Evolutionary conservation across 2,797 vertebrate genomes (phyloP).

Genomic region (Gephyroberyx darwinii): DNA sequence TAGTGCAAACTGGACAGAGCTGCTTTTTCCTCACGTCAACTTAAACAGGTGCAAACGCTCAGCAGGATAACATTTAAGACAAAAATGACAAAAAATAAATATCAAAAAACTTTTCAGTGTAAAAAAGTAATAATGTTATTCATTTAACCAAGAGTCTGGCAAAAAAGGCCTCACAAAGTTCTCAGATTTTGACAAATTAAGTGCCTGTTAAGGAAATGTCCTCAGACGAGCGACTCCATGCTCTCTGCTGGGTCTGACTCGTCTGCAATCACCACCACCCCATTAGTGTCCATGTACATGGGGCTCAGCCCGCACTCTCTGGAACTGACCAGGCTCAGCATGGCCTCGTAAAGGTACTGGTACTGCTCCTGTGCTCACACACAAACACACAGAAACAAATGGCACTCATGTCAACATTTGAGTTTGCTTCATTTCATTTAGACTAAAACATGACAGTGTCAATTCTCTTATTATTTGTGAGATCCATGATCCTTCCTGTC

Average conservation of each 20-base stretch:
- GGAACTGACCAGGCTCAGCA: slow-evolving; percentile 96
- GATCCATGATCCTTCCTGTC: too few relatives aligned
- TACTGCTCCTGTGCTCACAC: slow-evolving; percentile 90
- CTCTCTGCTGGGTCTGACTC: slow-evolving; percentile 96
- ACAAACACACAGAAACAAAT: slow-evolving; percentile 34
- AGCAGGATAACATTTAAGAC: slow-evolving; percentile 98
- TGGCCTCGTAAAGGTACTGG: slow-evolving; percentile 99
- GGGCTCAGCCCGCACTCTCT: slow-evolving; percentile 90
- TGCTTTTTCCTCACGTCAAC: slow-evolving; percentile 84
- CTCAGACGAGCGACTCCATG: slow-evolving; percentile 98
- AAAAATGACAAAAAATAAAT: slow-evolving; percentile 98
- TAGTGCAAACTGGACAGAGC: slow-evolving; percentile 98
- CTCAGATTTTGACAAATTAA: slow-evolving; percentile 87
- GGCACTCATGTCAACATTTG: not conserved
- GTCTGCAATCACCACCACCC: slow-evolving; percentile 88
- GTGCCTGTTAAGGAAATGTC: slow-evolving; percentile 77
- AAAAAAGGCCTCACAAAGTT: slow-evolving; percentile 98
- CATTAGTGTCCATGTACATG: slow-evolving; percentile 92
- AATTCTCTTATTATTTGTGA: too few relatives aligned
- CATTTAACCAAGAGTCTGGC: slow-evolving; percentile 99
- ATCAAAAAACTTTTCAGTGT: slow-evolving; percentile 97
- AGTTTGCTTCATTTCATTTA: not conserved
- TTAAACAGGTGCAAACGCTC: slow-evolving; percentile 95
- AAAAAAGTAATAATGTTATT: slow-evolving; percentile 99
- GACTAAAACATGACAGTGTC: not conserved